Evolutionary conservation across 2,113 vertebrate genomes (phyloP).

Genomic region (Ictalurus punctatus): DNA sequence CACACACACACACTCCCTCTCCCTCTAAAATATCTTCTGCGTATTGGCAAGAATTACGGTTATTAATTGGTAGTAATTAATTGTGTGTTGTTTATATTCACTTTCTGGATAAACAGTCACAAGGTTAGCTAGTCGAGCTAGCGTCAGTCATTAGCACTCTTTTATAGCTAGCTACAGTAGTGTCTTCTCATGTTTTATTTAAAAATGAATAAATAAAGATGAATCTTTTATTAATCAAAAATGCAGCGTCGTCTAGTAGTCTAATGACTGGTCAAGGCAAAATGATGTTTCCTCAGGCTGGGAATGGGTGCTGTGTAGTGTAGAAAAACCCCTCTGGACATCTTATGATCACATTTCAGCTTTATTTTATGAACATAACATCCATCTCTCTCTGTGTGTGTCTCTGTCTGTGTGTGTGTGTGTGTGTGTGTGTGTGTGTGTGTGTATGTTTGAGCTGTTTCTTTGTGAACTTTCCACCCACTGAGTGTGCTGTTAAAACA

Average conservation of each 20-base stretch:
- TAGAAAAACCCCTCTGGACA: too few species aligned
- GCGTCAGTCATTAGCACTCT: background rate
- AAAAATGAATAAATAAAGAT: background rate
- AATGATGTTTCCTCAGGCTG: background rate
- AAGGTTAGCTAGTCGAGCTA: background rate
- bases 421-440: too few species aligned
- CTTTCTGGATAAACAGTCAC: background rate
- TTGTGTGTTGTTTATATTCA: background rate
- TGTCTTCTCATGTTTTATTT: background rate
- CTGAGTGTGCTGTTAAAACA: background rate
- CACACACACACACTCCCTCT: too few species aligned
- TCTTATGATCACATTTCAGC: background rate
- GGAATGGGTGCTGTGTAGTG: background rate
- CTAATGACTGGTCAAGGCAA: background rate
- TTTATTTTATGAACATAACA: background rate
- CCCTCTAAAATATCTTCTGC: background rate
- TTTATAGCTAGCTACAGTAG: background rate
- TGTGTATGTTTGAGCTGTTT: too few species aligned
- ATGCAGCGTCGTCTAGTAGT: background rate
- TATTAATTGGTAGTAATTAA: background rate
- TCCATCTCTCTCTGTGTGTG: background rate
- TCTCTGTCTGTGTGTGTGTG: too few species aligned
- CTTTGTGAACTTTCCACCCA: background rate
- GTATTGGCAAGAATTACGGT: rapidly evolving
- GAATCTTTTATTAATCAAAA: background rate